Percentiles rank a stretch among this genome's conserved stretches.
Evolutionary conservation across 2,888 invertebrate genomes (phyloP).

Genomic region (Xanthia icteritia): DNA sequence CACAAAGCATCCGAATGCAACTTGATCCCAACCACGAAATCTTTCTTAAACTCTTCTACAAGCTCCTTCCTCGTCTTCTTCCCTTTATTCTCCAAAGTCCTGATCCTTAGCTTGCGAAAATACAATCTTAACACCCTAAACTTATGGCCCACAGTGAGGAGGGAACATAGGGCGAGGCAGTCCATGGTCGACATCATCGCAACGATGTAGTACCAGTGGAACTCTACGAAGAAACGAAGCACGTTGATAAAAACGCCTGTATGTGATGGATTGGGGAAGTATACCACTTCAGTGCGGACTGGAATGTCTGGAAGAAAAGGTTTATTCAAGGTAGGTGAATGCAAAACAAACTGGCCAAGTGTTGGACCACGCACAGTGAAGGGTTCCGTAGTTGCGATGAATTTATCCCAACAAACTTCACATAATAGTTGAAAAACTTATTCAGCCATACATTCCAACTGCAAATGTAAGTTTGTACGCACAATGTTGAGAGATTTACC

Average conservation of each 20-base stretch:
- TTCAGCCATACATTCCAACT: too few species aligned
- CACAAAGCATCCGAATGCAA: constrained; percentile 79
- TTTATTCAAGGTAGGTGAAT: neutral
- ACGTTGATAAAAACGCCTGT: constrained; percentile 71
- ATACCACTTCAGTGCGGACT: constrained; percentile 75
- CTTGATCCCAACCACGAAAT: constrained; percentile 76
- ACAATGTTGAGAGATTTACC: too few species aligned
- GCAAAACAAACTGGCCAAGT: too few species aligned
- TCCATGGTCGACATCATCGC: constrained; percentile 75
- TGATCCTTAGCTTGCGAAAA: constrained; percentile 70
- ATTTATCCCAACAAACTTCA: too few species aligned
- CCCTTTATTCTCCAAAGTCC: constrained; percentile 57
- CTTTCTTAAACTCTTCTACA: constrained; percentile 69
- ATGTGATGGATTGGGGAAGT: constrained; percentile 69
- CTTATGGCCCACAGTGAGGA: constrained; percentile 74
- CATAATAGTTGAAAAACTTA: too few species aligned
- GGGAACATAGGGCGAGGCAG: constrained; percentile 71
- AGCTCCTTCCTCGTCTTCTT: constrained; percentile 56
- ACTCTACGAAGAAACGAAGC: constrained; percentile 71
- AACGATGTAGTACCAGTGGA: constrained; percentile 79
- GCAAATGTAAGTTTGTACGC: too few species aligned
- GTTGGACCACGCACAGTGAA: too few species aligned
- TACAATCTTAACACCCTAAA: constrained; percentile 75
- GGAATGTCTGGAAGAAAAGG: constrained; percentile 71
- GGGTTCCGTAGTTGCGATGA: too few species aligned